Conservation (phyloP, 2,113 vertebrate genomes). For the Oncorhynchus nerka region DNA sequence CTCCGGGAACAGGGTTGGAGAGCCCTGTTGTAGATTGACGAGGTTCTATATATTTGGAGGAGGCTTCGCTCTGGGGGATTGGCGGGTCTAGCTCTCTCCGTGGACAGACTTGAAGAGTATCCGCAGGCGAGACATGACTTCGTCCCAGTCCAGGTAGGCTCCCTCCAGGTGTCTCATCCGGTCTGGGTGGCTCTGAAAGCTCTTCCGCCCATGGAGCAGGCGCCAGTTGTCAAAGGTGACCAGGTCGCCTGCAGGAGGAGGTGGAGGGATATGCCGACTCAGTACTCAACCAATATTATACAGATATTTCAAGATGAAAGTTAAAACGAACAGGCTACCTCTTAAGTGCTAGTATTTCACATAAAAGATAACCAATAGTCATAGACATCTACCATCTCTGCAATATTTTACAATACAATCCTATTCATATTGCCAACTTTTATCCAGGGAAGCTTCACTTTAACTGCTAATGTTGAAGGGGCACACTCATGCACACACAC, state of each 20-base stretch:
- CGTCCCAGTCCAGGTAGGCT: conserved; percentile 94
- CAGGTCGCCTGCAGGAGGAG: conserved; percentile 77
- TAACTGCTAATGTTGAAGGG: too few species aligned
- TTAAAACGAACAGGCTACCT: not conserved
- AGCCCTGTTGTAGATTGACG: not conserved
- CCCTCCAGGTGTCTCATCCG: conserved; percentile 83
- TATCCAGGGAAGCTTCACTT: too few species aligned
- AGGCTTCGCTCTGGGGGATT: not conserved
- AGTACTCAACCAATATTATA: not conserved
- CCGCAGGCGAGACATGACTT: conserved; percentile 88
- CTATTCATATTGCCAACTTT: not conserved
- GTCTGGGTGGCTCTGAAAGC: conserved; percentile 61
- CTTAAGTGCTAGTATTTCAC: too few species aligned
- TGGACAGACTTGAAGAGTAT: conserved; percentile 72
- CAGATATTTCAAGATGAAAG: not conserved
- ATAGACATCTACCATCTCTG: not conserved
- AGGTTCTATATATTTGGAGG: not conserved
- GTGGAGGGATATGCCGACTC: not conserved
- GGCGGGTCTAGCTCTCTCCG: conserved; percentile 18
- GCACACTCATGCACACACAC: conserved; percentile 26
- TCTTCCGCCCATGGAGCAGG: conserved; percentile 82
- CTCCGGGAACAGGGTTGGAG: too few species aligned
- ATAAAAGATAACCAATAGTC: too few species aligned
- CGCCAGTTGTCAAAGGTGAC: conserved; percentile 95
- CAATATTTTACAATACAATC: not conserved